Evolutionary conservation across 1,140 invertebrate species (phyloP), one percentile per base, ranked within the genome.

Genomic region (Drosophila saltans): DNA sequence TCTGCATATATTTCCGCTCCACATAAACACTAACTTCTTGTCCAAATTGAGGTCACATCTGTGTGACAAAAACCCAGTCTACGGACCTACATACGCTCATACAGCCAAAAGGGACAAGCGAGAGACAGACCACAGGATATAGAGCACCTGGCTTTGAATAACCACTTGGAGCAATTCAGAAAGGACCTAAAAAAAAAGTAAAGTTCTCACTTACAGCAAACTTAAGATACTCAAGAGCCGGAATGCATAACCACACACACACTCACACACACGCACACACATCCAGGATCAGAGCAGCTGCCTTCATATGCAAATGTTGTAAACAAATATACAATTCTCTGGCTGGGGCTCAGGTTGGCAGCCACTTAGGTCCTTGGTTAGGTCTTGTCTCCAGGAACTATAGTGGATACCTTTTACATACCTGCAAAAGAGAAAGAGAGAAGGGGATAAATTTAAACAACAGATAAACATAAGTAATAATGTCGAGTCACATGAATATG

Each of bases 151-250:
- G 2, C 10, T 39, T 70, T 69, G 72, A 64, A 63, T 70, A 83
- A 88, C 67, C 70, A 88, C 84, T 88, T 88, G 84, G 73, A 72
- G 80, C 73, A 78, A 83, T 88, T 89, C 75, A 72, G 69, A 52
- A 8, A 52, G 45, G 24, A 52, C 21, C 57, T 59, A 33, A 33
- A 57, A 60, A 59, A 65, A 72, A 86, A 78, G 45, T 52, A 84
- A 83, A 74, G 76, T 89, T 77, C 48, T 84, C 83, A 88, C 83
- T 86, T 89, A 78, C 75, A 85, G 71, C 72, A 70, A 89, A 89
- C 83, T 88, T 88, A 88, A 88, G 83, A 88, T 68, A 80, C 84
- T 88, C 77, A 83, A 88, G 83, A 74, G 80, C 61, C 73, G 66
- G 75, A 30, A 52, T 30, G 52, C 48, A 30, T 55, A 66, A 64